Conservation (phyloP, 2,888 invertebrate species). For the Parapristionchus giblindavisi region DNA sequence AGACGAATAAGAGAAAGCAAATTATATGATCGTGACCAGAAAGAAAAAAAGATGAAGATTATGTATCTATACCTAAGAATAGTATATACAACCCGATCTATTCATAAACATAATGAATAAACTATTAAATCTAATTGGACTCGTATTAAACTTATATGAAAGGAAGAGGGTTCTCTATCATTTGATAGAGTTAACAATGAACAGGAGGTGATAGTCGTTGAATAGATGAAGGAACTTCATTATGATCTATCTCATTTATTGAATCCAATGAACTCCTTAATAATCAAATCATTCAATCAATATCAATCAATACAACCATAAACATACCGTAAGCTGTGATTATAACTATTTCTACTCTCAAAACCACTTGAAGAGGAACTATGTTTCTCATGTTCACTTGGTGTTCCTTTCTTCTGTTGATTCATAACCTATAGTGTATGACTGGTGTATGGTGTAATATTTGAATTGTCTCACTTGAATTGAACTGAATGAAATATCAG, state of each 20-base stretch:
- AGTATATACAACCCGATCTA: too few relatives aligned
- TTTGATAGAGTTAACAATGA: background rate
- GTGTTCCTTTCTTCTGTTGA: slow-evolving; percentile 13
- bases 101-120: background rate
- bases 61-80: too few relatives aligned
- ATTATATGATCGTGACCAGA: slow-evolving; percentile 12
- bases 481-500: slow-evolving; percentile 3
- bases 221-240: background rate
- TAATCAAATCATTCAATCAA: background rate
- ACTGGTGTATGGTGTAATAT: slow-evolving; percentile 10
- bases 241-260: too few relatives aligned
- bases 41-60: slow-evolving; percentile 3
- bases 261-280: slow-evolving; percentile 29
- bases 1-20: slow-evolving; percentile 15
- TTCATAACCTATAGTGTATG: slow-evolving; percentile 18
- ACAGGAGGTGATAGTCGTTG: background rate
- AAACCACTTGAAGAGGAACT: slow-evolving; percentile 33
- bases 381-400: slow-evolving; percentile 14
- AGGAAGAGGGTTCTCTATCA: too few relatives aligned
- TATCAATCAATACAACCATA: background rate
- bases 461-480: slow-evolving; percentile 6
- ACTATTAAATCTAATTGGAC: background rate
- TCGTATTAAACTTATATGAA: too few relatives aligned
- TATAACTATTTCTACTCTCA: slow-evolving; percentile 34
- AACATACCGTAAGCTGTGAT: slow-evolving; percentile 2